Conservation (phyloP, 2,113 vertebrate genomes). For the Trochalopteron elliotii region DNA sequence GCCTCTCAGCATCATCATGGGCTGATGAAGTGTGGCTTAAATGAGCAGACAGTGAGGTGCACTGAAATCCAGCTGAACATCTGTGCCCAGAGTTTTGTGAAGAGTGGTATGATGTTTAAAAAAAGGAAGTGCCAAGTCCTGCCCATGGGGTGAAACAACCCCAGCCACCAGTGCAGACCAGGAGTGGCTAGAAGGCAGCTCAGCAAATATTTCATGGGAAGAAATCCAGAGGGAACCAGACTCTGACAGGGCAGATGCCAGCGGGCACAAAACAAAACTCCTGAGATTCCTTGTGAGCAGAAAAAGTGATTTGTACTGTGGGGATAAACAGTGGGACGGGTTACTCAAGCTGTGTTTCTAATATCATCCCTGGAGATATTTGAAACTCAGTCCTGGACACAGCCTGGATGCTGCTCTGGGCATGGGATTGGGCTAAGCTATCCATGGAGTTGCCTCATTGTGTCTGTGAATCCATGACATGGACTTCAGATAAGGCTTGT, state of each 20-base stretch:
- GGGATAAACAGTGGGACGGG: neutral
- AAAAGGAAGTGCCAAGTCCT: neutral
- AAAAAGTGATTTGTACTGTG: neutral
- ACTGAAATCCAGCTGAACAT: neutral
- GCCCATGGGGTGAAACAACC: fast-evolving
- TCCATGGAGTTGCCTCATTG: neutral
- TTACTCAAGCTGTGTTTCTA: neutral
- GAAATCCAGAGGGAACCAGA: neutral
- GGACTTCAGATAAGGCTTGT: neutral
- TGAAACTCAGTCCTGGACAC: neutral
- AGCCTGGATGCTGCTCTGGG: neutral
- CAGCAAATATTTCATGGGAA: neutral
- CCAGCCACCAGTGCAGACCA: neutral
- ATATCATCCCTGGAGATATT: neutral
- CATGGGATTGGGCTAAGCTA: fast-evolving
- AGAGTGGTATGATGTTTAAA: neutral
- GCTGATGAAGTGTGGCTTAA: neutral
- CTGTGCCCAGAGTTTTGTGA: neutral
- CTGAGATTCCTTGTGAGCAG: neutral
- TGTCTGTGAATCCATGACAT: neutral
- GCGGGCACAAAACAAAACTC: neutral
- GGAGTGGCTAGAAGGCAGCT: neutral
- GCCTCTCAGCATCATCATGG: neutral
- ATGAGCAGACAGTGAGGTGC: neutral
- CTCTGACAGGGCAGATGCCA: neutral